phyloP scores from a whole-genome alignment of 2,888 invertebrate genomes.

The Diabrotica balteata region DNA sequence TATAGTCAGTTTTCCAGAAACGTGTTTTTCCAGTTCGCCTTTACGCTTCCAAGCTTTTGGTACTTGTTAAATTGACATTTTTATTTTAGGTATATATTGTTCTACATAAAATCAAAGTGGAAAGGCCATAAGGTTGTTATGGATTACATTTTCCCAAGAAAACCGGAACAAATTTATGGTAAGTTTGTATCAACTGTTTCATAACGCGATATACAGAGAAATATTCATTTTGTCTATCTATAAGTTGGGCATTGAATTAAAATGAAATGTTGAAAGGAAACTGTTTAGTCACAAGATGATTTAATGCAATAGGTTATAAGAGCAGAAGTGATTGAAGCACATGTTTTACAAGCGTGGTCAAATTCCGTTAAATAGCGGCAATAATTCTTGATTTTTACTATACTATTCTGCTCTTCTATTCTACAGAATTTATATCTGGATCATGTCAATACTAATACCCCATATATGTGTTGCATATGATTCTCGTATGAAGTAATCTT shows the following conservation, averaged over 20 bases:
- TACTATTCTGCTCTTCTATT: no score
- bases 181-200: constrained; percentile 46
- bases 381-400: background rate
- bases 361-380: background rate
- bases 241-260: no score
- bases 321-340: background rate
- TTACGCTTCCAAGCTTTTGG: no score
- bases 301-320: background rate
- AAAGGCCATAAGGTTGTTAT: constrained; percentile 76
- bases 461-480: no score
- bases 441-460: no score
- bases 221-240: background rate
- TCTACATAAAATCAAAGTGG: constrained; percentile 70
- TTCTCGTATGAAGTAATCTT: no score
- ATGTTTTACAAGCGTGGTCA: background rate
- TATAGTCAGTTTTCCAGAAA: no score
- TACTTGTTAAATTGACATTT: background rate
- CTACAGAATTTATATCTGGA: no score
- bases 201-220: background rate
- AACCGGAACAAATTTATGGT: constrained; percentile 87
- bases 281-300: background rate
- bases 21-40: no score
- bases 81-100: constrained; percentile 71
- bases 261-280: no score
- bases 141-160: constrained; percentile 76